Percentiles rank a stretch among this genome's conserved stretches.
These are phyloP conservation scores for Eledone cirrhosa DNA, from an alignment of 2,888 invertebrate genomes.

Conservation along the genomic window DNA sequence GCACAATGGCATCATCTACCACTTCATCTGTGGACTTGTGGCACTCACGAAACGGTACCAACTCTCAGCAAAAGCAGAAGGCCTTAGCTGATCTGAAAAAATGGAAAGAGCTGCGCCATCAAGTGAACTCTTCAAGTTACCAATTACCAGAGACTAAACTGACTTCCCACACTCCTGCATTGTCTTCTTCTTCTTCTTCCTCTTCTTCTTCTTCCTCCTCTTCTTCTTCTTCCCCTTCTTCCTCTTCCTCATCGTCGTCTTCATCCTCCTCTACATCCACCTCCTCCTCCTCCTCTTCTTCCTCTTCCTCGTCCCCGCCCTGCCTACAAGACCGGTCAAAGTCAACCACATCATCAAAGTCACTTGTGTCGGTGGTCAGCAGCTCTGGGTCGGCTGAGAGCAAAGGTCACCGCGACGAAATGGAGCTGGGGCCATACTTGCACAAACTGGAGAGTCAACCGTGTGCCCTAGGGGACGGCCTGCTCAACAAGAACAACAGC, in stretches of 20 bases:
- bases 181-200: not conserved
- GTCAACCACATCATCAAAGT: too few relatives aligned
- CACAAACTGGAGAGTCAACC: not conserved
- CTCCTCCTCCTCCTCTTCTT: too few relatives aligned
- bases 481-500: not conserved
- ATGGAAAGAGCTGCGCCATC: conserved; percentile 44
- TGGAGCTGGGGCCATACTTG: conserved; percentile 15
- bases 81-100: conserved; percentile 39
- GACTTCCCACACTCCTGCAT: not conserved
- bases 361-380: too few relatives aligned
- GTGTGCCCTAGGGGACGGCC: not conserved
- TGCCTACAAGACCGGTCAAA: too few relatives aligned
- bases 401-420: not conserved
- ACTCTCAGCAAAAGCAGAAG: conserved; percentile 32
- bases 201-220: not conserved
- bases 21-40: not conserved
- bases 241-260: not conserved
- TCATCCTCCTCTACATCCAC: not conserved
- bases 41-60: not conserved
- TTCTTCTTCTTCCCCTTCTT: not conserved
- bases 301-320: too few relatives aligned
- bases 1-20: not conserved
- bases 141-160: not conserved
- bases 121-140: conserved; percentile 30
- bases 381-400: not conserved